phyloP scores from a whole-genome alignment of 2,888 invertebrate genomes.

The Pharmacophagus antenor region DNA sequence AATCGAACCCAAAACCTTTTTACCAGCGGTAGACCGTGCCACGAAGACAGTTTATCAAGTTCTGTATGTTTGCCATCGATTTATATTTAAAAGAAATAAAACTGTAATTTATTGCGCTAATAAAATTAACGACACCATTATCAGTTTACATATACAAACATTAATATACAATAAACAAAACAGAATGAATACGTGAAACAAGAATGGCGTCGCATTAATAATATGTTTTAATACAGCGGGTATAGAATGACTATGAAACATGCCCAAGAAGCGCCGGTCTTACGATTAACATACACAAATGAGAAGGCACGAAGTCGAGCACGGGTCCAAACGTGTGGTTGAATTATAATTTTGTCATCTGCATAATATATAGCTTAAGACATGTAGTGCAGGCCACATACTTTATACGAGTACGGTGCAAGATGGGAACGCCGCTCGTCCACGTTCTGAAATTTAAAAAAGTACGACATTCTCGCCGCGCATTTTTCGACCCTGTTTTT shows the following conservation, averaged over 20 bases:
- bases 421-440: neutral
- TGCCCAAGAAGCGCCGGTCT: slow-evolving; percentile 20
- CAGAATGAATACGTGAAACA: slow-evolving; percentile 11
- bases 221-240: slow-evolving; percentile 14
- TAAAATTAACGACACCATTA: slow-evolving; percentile 21
- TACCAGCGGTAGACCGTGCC: too few species aligned
- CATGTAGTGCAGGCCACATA: slow-evolving; percentile 20
- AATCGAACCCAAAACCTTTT: too few species aligned
- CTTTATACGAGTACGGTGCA: slow-evolving; percentile 12
- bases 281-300: slow-evolving; percentile 31
- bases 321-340: slow-evolving; percentile 29
- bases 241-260: slow-evolving; percentile 14
- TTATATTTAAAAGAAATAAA: too few species aligned
- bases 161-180: slow-evolving; percentile 28
- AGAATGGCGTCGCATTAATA: slow-evolving; percentile 29
- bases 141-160: slow-evolving; percentile 25
- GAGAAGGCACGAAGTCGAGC: slow-evolving; percentile 27
- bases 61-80: too few species aligned
- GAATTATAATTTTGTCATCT: slow-evolving; percentile 32
- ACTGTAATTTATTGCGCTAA: slow-evolving; percentile 4
- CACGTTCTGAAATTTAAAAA: slow-evolving; percentile 5
- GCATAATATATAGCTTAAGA: slow-evolving; percentile 30
- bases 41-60: too few species aligned
- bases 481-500: too few species aligned
- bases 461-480: neutral